Evolutionary conservation across 2,113 vertebrate genomes (phyloP).

Genomic region (Planiliza haematocheilus): DNA sequence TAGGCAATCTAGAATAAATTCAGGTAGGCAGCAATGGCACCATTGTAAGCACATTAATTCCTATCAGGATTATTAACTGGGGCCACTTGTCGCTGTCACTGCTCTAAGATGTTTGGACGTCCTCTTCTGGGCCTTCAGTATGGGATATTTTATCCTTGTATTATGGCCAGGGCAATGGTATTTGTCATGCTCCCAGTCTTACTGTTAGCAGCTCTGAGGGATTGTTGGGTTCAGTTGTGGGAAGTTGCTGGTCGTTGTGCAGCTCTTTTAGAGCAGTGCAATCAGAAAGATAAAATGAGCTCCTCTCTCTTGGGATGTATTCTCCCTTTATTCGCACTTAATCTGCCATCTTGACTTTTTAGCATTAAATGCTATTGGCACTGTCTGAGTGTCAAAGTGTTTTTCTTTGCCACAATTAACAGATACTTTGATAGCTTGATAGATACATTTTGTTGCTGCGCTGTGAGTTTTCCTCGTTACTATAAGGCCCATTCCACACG

Average conservation of each 20-base stretch:
- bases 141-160: conserved; percentile 67
- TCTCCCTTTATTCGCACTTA: conserved; percentile 20
- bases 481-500: too few relatives aligned
- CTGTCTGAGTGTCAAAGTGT: conserved; percentile 19
- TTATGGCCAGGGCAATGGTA: conserved; percentile 57
- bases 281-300: conserved; percentile 51
- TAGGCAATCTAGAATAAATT: conserved; percentile 74
- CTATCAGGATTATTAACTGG: conserved; percentile 73
- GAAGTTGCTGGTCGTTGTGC: conserved; percentile 43
- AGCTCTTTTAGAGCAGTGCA: conserved; percentile 44
- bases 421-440: background rate
- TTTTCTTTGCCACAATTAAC: conserved; percentile 38
- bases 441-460: too few relatives aligned
- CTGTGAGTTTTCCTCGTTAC: too few relatives aligned
- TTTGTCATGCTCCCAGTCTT: conserved; percentile 68
- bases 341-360: conserved; percentile 33
- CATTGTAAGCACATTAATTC: conserved; percentile 72
- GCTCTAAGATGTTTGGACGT: conserved; percentile 53
- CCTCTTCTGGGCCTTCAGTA: conserved; percentile 50
- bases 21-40: conserved; percentile 70
- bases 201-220: conserved; percentile 55
- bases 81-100: conserved; percentile 57
- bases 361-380: conserved; percentile 29
- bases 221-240: conserved; percentile 61
- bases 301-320: conserved; percentile 57